Base-by-base conservation (phyloP, 53 echinoderm and acorn worm genomes). In the Crossaster papposus region DNA sequence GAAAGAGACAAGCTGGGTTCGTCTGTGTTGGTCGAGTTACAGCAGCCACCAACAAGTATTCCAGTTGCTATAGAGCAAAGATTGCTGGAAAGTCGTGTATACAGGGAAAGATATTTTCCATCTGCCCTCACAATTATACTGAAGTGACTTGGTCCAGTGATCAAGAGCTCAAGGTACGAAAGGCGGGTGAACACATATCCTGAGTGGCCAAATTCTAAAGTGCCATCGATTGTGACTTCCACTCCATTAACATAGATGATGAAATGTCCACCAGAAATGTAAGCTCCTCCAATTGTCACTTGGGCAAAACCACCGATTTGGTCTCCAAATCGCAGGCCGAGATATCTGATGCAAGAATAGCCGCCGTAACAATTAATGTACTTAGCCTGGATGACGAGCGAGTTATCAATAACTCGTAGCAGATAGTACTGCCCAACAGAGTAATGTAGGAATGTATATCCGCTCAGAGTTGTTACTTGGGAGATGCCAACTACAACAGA, bases 241-340 rank as follows among this genome's bases (percentile, higher is more conserved):
- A 62, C 90, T 65, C 86, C 90, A 85, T 95, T 96, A 28, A 96
- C 35, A 76, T 50, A 89, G 22, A 93, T 77, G 33, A 81, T 54
- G 65, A 94, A 85, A 72, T 58, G n/a, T 34, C 90, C 89, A 13
- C 90, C 90, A 1, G 77, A 87, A 30, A 30, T 30, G 36, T 58
- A 28, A 14, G 94, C 64, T 23, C 93, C 94, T 52, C 92, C 88
- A 14, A 96, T 86, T 13, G 94, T 95, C 0, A 96, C 83, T 35
- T 71, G 73, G 14, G 83, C 92, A 90, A 91, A 93, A 8, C 96
- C 96, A 81, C 53, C n/a, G 20, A 18, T 24, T 23, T 36, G 51
- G 70, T 93, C 93, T 44, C 96, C 96, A 93, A 94, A 96, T 64
- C 91, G 86, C 12, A 96, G 79, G 14, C 93, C 95, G 2, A 96